Percentiles rank a stretch among this genome's conserved stretches.
These are phyloP conservation scores for Lasiurus borealis DNA, from an alignment of 2,113 vertebrate species.

Conservation along the genomic window DNA sequence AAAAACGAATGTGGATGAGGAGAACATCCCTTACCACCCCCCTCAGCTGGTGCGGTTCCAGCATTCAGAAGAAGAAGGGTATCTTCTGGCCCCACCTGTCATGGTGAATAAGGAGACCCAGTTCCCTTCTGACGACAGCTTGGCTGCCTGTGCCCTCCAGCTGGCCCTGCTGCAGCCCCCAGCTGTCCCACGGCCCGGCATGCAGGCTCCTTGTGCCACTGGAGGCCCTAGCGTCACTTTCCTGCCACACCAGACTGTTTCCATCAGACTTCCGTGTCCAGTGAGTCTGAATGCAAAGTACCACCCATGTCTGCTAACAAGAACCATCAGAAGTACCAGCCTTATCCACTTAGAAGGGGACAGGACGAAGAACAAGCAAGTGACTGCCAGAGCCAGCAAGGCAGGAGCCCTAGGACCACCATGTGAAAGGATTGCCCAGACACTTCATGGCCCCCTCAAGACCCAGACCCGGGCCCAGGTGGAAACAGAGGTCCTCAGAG, in stretches of 20 bases:
- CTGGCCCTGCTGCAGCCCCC: neutral
- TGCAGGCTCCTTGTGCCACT: accelerated
- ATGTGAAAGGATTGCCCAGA: accelerated
- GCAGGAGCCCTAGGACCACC: accelerated
- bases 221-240: neutral
- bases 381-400: neutral
- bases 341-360: neutral
- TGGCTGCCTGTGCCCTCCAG: neutral
- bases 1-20: neutral
- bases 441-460: neutral
- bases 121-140: neutral
- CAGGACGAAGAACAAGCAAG: neutral
- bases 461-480: neutral
- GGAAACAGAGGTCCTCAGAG: neutral
- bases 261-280: neutral
- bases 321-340: neutral
- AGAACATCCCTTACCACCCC: slow-evolving; percentile 63
- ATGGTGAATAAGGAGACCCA: slow-evolving; percentile 65
- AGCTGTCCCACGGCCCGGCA: accelerated
- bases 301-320: neutral
- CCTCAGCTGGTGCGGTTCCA: slow-evolving; percentile 69
- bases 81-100: accelerated
- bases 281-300: neutral
- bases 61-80: accelerated
- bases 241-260: neutral